A percentile compares a stretch with the other conserved stretches of the same genome.
phyloP scores from a whole-genome alignment of 2,113 vertebrate species.

The Lophura nycthemera region DNA sequence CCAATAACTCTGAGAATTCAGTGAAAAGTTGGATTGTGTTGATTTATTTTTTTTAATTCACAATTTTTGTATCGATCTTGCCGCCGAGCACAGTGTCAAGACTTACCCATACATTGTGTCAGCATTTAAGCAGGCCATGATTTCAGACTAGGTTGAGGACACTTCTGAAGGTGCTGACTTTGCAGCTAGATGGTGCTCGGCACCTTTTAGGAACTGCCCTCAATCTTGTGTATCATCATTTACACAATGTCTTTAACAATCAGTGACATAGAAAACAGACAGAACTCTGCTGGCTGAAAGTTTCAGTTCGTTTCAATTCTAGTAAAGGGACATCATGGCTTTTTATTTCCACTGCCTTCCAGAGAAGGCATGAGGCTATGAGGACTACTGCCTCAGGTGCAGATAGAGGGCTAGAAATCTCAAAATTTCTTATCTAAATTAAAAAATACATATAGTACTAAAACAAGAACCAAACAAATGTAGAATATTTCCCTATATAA shows the following conservation, averaged over 20 bases:
- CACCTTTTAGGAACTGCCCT: not conserved
- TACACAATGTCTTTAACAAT: accelerated
- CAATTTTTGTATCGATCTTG: not conserved
- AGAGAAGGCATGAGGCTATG: not conserved
- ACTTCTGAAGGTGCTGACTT: not conserved
- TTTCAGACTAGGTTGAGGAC: not conserved
- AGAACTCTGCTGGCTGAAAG: not conserved
- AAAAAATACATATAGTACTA: not conserved
- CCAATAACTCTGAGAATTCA: not conserved
- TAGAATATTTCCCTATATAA: not conserved
- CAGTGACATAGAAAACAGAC: accelerated
- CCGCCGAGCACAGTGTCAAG: not conserved
- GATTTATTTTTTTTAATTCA: not conserved
- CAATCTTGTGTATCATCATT: accelerated
- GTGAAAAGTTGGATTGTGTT: not conserved
- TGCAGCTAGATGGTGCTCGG: not conserved
- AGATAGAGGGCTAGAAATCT: not conserved
- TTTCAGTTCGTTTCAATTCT: not conserved
- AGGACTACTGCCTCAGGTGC: accelerated
- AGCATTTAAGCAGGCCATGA: not conserved
- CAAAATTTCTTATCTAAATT: not conserved
- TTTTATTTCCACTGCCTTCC: not conserved
- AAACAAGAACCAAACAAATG: not conserved
- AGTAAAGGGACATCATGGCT: accelerated
- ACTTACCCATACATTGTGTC: not conserved